phyloP scores from a whole-genome alignment of 2,113 vertebrate species.

The Leptodactylus fuscus region DNA sequence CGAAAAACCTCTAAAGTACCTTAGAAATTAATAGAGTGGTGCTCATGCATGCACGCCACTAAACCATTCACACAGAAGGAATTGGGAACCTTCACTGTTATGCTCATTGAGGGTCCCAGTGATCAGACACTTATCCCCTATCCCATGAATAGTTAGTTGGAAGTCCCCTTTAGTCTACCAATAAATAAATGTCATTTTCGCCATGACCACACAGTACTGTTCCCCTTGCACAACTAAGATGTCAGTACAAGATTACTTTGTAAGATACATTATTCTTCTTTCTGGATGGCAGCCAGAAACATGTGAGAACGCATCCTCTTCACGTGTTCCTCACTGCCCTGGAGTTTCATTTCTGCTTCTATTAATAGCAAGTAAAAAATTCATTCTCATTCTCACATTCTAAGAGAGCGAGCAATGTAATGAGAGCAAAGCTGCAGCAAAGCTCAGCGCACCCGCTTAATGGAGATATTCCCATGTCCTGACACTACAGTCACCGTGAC shows the following conservation, averaged over 20 bases:
- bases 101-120: no score
- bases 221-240: neutral
- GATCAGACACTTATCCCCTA: no score
- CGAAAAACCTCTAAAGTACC: no score
- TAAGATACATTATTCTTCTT: neutral
- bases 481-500: neutral
- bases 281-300: slow-evolving; percentile 18
- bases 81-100: no score
- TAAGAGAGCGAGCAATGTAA: slow-evolving; percentile 26
- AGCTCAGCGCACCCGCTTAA: neutral
- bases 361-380: slow-evolving; percentile 28
- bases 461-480: neutral
- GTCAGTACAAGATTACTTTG: neutral
- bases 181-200: no score
- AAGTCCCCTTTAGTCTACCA: no score
- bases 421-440: slow-evolving; percentile 4
- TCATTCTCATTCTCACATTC: slow-evolving; percentile 26
- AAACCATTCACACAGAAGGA: no score
- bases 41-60: no score
- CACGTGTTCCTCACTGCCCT: slow-evolving; percentile 19
- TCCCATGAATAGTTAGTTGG: no score
- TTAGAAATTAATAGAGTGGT: no score
- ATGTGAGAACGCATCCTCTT: slow-evolving; percentile 32
- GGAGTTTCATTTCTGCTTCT: slow-evolving; percentile 6
- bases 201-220: no score